These are phyloP conservation scores for Folsomia candida DNA, from an alignment of 2,888 invertebrate genomes.

Conservation along the genomic window DNA sequence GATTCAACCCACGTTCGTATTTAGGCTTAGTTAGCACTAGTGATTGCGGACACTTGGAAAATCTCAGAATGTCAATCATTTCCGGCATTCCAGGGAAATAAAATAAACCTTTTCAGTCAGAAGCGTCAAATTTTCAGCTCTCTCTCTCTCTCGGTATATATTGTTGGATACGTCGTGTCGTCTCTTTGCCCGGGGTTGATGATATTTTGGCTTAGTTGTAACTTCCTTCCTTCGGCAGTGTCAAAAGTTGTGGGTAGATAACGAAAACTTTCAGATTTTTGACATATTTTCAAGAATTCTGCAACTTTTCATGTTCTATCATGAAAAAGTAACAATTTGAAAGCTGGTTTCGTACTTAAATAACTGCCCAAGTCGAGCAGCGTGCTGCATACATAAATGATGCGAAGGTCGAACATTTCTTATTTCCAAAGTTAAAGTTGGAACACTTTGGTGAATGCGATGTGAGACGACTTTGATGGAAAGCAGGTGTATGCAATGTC, in stretches of 20 bases:
- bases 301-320: conserved; percentile 16
- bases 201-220: too few relatives aligned
- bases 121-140: too few relatives aligned
- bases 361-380: too few relatives aligned
- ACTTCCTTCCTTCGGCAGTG: too few relatives aligned
- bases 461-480: neutral
- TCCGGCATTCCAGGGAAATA: neutral
- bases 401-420: neutral
- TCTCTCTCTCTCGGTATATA: too few relatives aligned
- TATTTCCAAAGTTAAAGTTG: neutral
- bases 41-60: too few relatives aligned
- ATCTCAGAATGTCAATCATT: neutral
- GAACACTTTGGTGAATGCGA: neutral
- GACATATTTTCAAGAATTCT: conserved; percentile 6
- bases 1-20: too few relatives aligned
- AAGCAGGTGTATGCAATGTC: neutral
- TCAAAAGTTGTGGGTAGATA: neutral
- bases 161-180: neutral
- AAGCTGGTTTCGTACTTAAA: neutral
- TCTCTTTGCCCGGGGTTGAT: neutral
- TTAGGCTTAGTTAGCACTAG: too few relatives aligned
- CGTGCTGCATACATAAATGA: neutral
- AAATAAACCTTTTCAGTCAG: neutral
- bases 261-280: neutral
- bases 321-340: conserved; percentile 3